phyloP scores from a whole-genome alignment of 1,140 invertebrate genomes.

The Drosophila insularis region DNA sequence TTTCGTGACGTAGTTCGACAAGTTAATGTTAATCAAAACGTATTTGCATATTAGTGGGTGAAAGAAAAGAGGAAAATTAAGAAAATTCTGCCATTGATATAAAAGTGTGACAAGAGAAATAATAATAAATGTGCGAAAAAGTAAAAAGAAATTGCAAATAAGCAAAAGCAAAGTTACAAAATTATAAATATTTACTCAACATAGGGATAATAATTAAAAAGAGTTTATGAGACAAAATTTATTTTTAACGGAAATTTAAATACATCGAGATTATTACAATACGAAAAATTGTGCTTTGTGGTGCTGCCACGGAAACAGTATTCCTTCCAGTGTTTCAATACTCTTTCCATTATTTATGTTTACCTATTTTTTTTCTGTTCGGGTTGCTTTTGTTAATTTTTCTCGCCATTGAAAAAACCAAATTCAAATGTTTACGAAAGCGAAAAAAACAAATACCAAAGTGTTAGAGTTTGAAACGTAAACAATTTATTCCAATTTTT shows the following conservation, averaged over 20 bases:
- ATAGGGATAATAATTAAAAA: slow-evolving; percentile 17
- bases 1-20: background rate
- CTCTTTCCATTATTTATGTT: slow-evolving; percentile 5
- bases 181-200: background rate
- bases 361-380: background rate
- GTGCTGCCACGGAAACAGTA: background rate
- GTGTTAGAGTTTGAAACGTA: slow-evolving; percentile 16
- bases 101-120: background rate
- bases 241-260: slow-evolving; percentile 45
- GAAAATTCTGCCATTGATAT: background rate
- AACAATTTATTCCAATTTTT: background rate
- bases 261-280: slow-evolving; percentile 21
- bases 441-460: slow-evolving; percentile 11
- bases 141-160: background rate
- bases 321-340: background rate
- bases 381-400: background rate
- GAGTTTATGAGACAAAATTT: slow-evolving; percentile 23
- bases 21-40: background rate
- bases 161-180: background rate
- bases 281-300: slow-evolving; percentile 17
- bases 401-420: background rate
- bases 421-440: slow-evolving; percentile 11
- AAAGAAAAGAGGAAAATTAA: background rate
- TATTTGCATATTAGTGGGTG: slow-evolving; percentile 1
- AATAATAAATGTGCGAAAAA: background rate